Conservation (phyloP, 2,113 vertebrate genomes). For the Onychostoma macrolepis region DNA sequence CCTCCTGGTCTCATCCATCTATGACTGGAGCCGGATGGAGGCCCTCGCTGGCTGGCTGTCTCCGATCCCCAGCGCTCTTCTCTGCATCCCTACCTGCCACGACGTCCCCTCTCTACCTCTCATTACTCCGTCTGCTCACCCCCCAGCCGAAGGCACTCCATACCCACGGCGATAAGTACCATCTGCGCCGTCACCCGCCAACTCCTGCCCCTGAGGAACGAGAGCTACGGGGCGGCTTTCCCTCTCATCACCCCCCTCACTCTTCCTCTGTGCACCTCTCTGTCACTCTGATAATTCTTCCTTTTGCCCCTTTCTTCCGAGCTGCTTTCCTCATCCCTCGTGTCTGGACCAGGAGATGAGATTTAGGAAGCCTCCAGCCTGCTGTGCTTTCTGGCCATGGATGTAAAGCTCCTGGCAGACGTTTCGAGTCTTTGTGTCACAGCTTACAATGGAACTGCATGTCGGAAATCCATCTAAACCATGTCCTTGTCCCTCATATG, state of each 20-base stretch:
- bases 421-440: constrained; percentile 47
- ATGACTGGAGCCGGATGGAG: constrained; percentile 24
- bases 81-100: background rate
- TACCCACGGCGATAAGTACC: constrained; percentile 52
- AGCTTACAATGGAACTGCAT: constrained; percentile 44
- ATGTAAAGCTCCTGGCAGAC: constrained; percentile 30
- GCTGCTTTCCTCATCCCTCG: background rate
- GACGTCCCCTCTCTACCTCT: background rate
- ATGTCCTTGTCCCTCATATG: constrained; percentile 24
- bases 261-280: background rate
- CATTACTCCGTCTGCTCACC: constrained; percentile 1
- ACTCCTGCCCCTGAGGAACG: constrained; percentile 28
- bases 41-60: background rate
- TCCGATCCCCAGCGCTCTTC: background rate
- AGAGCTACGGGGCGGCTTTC: constrained; percentile 15
- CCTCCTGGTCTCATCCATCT: constrained; percentile 44
- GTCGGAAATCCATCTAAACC: constrained; percentile 46
- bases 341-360: constrained; percentile 44
- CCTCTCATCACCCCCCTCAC: background rate
- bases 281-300: background rate
- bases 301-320: constrained; percentile 15
- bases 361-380: constrained; percentile 44
- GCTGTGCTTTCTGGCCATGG: constrained; percentile 18
- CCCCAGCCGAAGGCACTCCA: constrained; percentile 37
- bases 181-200: constrained; percentile 54